These are phyloP conservation scores for Oxystoma pomonae DNA, from an alignment of 2,888 invertebrate genomes.

Conservation along the genomic window DNA sequence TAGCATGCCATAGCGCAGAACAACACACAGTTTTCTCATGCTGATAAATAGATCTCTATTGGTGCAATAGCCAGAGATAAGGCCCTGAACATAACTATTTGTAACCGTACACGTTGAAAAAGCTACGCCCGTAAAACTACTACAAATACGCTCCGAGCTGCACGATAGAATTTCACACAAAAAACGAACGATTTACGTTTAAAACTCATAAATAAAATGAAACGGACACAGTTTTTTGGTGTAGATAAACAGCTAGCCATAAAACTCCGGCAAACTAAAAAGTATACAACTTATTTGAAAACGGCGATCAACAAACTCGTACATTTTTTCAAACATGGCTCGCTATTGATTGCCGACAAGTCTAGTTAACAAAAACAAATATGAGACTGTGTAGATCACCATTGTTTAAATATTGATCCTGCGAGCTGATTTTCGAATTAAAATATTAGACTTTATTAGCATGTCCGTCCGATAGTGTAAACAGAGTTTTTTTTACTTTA, in stretches of 20 bases:
- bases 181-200: neutral
- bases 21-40: neutral
- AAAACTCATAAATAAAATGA: neutral
- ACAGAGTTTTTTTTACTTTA: neutral
- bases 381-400: neutral
- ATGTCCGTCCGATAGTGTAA: neutral
- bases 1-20: constrained; percentile 37
- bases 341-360: neutral
- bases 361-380: neutral
- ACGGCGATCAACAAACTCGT: neutral
- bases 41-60: constrained; percentile 40
- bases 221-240: neutral
- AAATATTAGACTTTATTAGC: neutral
- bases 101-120: neutral
- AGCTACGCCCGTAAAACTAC: neutral
- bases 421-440: neutral
- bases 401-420: neutral
- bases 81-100: constrained; percentile 19
- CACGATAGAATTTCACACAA: neutral
- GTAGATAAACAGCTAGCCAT: neutral
- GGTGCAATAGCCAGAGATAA: constrained; percentile 40
- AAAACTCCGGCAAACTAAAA: neutral
- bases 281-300: neutral
- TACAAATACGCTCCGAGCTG: neutral
- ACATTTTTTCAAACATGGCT: neutral